A percentile compares a stretch with the other conserved stretches of the same genome.
phyloP scores from a whole-genome alignment of 2,797 vertebrate genomes.

The Ceryle rudis region DNA sequence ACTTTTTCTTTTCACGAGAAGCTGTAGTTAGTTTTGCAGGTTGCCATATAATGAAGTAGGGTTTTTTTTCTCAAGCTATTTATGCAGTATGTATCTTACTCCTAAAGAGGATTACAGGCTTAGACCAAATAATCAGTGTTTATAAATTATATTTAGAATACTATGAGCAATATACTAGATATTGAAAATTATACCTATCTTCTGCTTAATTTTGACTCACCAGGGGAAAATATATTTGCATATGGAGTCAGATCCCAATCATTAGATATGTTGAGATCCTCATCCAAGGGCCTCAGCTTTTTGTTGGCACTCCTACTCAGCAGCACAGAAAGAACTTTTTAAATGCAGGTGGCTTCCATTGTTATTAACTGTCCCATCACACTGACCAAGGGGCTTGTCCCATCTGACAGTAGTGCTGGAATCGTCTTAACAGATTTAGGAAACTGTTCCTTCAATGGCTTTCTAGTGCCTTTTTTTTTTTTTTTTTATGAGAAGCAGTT shows the following conservation, averaged over 20 bases:
- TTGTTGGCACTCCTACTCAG: not conserved
- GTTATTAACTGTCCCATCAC: not conserved
- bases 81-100: not conserved
- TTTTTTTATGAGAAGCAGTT: not conserved
- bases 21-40: not conserved
- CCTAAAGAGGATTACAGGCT: slow-evolving; percentile 39
- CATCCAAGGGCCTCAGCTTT: not conserved
- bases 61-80: not conserved
- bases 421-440: not conserved
- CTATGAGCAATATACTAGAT: not conserved
- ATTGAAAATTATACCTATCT: not conserved
- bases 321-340: not conserved
- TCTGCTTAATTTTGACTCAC: not conserved
- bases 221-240: not conserved
- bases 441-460: not conserved
- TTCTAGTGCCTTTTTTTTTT: not conserved
- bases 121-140: slow-evolving; percentile 8
- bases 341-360: not conserved
- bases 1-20: slow-evolving; percentile 14
- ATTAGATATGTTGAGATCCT: not conserved
- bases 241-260: not conserved
- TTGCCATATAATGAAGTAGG: not conserved
- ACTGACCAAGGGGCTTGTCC: not conserved
- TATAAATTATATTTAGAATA: slow-evolving; percentile 7
- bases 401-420: not conserved